A percentile compares a stretch with the other conserved stretches of the same genome.
These are phyloP conservation scores for Sardina pilchardus DNA, from an alignment of 2,113 vertebrate genomes.

Conservation along the genomic window DNA sequence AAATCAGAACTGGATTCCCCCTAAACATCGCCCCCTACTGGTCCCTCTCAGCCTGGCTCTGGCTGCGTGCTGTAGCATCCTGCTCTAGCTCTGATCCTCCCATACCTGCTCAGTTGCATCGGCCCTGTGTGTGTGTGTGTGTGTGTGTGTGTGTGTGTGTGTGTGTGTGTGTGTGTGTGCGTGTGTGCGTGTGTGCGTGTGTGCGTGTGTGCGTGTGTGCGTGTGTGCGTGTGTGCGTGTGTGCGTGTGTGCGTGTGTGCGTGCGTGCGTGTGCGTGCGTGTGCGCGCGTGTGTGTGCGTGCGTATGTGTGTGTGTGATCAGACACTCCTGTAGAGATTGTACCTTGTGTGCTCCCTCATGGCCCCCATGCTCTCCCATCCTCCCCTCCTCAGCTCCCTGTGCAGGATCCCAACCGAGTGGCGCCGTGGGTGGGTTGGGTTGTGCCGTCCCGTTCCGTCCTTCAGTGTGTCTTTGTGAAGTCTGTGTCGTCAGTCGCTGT, in stretches of 20 bases:
- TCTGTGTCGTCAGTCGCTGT: slow-evolving; percentile 7
- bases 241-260: neutral
- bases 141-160: neutral
- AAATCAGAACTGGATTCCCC: slow-evolving; percentile 4
- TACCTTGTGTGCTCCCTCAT: neutral
- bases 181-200: neutral
- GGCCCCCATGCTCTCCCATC: neutral
- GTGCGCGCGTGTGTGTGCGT: slow-evolving; percentile 26
- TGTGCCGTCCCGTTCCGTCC: neutral
- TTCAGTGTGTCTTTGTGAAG: neutral
- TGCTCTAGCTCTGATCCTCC: slow-evolving; percentile 48
- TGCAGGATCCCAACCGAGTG: neutral
- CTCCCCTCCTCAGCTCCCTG: neutral
- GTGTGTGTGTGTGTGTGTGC: slow-evolving; percentile 32
- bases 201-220: slow-evolving; percentile 22
- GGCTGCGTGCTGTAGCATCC: slow-evolving; percentile 46
- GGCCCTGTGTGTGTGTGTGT: slow-evolving; percentile 36
- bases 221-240: neutral
- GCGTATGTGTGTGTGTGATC: neutral
- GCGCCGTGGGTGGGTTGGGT: neutral
- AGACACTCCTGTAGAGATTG: slow-evolving; percentile 14
- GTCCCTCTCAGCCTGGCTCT: slow-evolving; percentile 30
- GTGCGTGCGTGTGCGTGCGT: slow-evolving; percentile 11
- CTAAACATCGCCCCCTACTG: slow-evolving; percentile 25
- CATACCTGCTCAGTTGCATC: slow-evolving; percentile 74